phyloP scores from a whole-genome alignment of 2,888 invertebrate species.

The Drosophila nr. perissopoda region DNA sequence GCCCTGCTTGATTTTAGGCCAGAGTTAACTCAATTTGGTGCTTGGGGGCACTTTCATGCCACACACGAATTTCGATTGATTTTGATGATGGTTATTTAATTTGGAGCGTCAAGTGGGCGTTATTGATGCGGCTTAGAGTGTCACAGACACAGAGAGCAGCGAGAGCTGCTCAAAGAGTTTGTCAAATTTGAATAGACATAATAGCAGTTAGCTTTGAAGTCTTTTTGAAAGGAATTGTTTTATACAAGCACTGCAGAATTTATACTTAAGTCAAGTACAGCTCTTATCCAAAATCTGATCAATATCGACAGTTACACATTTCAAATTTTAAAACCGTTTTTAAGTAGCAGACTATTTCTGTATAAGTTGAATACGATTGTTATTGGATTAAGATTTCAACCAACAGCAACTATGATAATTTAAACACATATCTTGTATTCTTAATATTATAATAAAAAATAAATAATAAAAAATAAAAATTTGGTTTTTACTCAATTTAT shows the following conservation, averaged over 20 bases:
- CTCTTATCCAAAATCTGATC: background rate
- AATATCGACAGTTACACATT: background rate
- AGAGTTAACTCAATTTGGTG: conserved; percentile 76
- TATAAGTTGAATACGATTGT: background rate
- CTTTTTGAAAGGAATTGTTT: background rate
- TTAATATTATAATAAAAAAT: background rate
- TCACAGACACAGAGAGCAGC: conserved; percentile 12
- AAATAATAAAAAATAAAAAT: background rate
- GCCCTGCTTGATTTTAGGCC: conserved; percentile 70
- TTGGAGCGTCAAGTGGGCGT: conserved; percentile 75
- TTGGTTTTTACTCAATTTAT: accelerated
- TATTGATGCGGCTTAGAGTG: conserved; percentile 69
- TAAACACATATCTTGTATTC: background rate
- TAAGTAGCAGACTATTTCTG: background rate
- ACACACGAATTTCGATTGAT: conserved; percentile 65
- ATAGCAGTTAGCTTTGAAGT: background rate
- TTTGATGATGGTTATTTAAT: conserved; percentile 80
- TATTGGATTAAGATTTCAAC: background rate
- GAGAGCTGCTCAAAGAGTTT: conserved; percentile 25
- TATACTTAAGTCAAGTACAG: background rate
- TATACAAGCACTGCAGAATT: background rate
- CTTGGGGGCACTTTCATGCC: conserved; percentile 4
- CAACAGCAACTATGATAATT: background rate
- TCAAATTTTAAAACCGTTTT: background rate
- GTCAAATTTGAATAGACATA: background rate